Percentiles rank a stretch among this genome's conserved stretches.
These are phyloP conservation scores for Boloria selene DNA, from an alignment of 2,888 invertebrate species.

Conservation along the genomic window DNA sequence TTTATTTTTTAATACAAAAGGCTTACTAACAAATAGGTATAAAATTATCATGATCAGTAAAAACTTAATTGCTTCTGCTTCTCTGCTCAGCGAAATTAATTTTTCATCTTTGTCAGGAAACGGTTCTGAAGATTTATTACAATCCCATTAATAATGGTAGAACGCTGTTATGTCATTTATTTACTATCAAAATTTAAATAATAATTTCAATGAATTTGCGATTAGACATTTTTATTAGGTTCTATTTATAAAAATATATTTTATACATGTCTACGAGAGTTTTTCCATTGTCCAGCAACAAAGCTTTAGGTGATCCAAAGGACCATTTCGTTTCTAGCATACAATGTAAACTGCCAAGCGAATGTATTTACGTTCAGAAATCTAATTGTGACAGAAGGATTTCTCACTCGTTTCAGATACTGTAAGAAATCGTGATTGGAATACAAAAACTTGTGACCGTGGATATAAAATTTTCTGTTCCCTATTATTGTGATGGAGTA, in stretches of 20 bases:
- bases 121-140: background rate
- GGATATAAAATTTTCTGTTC: slow-evolving; percentile 44
- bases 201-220: no score
- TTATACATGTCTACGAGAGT: no score
- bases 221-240: no score
- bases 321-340: no score
- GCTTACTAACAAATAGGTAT: no score
- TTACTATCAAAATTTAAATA: no score
- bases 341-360: slow-evolving; percentile 41
- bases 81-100: slow-evolving; percentile 20
- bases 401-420: slow-evolving; percentile 72
- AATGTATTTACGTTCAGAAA: slow-evolving; percentile 32
- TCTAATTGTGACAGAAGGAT: slow-evolving; percentile 49
- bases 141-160: background rate
- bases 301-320: no score
- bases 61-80: slow-evolving; percentile 7
- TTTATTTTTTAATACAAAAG: no score
- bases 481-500: slow-evolving; percentile 58
- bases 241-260: no score
- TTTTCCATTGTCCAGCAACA: no score
- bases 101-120: background rate
- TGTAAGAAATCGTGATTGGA: slow-evolving; percentile 46
- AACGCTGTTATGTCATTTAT: background rate
- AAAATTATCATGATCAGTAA: no score
- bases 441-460: slow-evolving; percentile 45